These are phyloP conservation scores for Rhagophthalmus giganteus DNA, from an alignment of 2,888 invertebrate genomes.

Conservation along the genomic window DNA sequence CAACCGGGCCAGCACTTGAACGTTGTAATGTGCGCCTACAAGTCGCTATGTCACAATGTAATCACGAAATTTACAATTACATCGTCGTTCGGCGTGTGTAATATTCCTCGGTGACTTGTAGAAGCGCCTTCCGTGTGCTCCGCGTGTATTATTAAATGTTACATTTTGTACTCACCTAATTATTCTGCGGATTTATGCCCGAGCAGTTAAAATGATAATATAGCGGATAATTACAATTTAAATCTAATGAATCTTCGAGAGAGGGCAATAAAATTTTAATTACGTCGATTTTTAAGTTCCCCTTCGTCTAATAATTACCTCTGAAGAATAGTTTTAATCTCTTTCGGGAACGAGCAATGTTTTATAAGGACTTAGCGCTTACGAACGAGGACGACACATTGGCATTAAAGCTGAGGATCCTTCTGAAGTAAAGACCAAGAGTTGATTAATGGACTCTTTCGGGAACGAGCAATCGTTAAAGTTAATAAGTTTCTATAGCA, in stretches of 20 bases:
- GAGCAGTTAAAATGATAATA: neutral
- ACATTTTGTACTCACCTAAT: conserved; percentile 10
- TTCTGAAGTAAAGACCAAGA: conserved; percentile 8
- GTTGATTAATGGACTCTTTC: conserved; percentile 18
- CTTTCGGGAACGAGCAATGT: neutral
- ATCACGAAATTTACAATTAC: too few relatives aligned
- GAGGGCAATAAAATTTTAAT: neutral
- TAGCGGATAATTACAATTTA: neutral
- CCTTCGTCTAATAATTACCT: neutral
- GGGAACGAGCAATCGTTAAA: too few relatives aligned
- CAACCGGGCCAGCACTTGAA: too few relatives aligned
- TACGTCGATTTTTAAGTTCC: neutral
- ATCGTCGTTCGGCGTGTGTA: too few relatives aligned
- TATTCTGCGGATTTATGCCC: conserved; percentile 2
- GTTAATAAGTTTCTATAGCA: too few relatives aligned
- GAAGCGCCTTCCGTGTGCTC: neutral
- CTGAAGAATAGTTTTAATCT: neutral
- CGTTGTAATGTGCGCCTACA: too few relatives aligned
- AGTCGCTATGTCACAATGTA: too few relatives aligned
- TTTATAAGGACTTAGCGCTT: neutral
- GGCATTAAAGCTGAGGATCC: conserved; percentile 1
- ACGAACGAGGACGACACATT: neutral
- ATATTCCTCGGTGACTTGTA: neutral
- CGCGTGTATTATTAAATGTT: conserved; percentile 7
- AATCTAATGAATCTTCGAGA: neutral